phyloP scores from a whole-genome alignment of 2,888 invertebrate genomes.

The Netelia inedita region DNA sequence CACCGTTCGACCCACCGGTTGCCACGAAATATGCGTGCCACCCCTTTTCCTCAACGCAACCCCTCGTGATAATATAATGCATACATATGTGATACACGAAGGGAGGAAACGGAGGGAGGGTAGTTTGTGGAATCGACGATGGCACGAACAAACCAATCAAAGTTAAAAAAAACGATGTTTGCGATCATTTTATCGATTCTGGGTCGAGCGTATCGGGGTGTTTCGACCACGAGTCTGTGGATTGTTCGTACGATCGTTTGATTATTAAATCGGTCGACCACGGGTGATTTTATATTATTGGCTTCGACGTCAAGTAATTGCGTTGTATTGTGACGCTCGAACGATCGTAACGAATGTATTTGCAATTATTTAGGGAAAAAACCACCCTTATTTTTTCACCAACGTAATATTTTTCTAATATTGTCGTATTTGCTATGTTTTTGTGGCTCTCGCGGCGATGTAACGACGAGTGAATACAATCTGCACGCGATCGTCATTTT shows the following conservation, averaged over 20 bases:
- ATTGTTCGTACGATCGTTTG: not conserved
- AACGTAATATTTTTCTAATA: not conserved
- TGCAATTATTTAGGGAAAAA: no score
- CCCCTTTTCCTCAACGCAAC: not conserved
- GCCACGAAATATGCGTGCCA: not conserved
- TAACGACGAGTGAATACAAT: constrained; percentile 19
- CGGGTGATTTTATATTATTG: not conserved
- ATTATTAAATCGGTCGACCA: not conserved
- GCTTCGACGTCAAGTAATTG: not conserved
- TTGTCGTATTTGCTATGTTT: not conserved
- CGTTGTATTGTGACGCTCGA: no score
- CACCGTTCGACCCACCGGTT: constrained; percentile 27
- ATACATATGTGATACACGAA: not conserved
- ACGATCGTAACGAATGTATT: no score
- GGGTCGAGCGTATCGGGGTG: no score
- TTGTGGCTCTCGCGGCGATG: not conserved
- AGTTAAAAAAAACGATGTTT: no score
- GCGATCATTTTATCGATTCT: no score
- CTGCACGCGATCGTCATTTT: constrained; percentile 44
- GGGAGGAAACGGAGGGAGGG: no score
- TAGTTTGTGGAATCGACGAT: no score
- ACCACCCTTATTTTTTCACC: not conserved
- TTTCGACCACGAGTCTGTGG: no score
- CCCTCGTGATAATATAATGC: not conserved
- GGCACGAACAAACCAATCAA: no score